Conservation (phyloP, 2,113 vertebrate genomes). For the Pyxicephalus adspersus region DNA sequence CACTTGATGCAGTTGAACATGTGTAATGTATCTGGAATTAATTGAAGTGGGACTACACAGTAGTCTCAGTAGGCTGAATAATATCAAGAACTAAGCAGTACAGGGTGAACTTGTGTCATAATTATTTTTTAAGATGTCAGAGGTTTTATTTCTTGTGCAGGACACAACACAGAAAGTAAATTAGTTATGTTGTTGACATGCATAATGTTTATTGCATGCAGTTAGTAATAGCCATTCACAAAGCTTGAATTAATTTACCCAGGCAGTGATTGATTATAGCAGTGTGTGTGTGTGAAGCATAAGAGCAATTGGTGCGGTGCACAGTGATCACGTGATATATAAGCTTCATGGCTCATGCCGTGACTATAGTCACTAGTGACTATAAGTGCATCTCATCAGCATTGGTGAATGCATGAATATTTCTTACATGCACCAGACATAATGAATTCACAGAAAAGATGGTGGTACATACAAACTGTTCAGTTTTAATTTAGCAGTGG, state of each 20-base stretch:
- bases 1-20: no score
- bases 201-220: slow-evolving; percentile 49
- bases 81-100: background rate
- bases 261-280: background rate
- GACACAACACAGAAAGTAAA: slow-evolving; percentile 34
- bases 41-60: no score
- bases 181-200: slow-evolving; percentile 30
- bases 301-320: background rate
- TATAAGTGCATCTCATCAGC: background rate
- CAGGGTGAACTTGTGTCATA: background rate
- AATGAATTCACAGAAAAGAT: background rate
- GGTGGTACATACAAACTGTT: slow-evolving; percentile 6
- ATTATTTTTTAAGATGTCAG: slow-evolving; percentile 8
- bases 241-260: slow-evolving; percentile 11
- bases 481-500: slow-evolving; percentile 12
- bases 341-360: background rate
- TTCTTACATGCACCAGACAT: slow-evolving; percentile 14
- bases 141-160: background rate
- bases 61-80: no score
- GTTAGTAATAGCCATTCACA: slow-evolving; percentile 59
- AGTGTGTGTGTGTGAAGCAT: background rate
- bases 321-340: background rate
- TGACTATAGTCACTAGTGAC: no score
- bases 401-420: background rate
- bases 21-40: no score